Evolutionary conservation across 92 coral and sea anemone genomes (phyloP).

Genomic region (Hydrozoanthus gracilis): DNA sequence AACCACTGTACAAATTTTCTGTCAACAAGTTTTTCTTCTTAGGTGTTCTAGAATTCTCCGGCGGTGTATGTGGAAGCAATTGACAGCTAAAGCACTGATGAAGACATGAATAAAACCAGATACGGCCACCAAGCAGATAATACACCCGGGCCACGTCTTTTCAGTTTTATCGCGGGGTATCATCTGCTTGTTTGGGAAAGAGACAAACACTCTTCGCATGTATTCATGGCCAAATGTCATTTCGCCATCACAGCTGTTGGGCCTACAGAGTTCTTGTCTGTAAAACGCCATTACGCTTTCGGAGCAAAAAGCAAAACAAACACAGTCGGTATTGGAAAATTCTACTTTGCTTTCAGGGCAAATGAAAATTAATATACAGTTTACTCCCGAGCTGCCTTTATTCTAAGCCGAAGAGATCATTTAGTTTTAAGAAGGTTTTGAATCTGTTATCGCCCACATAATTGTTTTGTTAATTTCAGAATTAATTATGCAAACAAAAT

Average conservation of each 20-base stretch:
- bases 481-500: slow-evolving; percentile 86
- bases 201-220: slow-evolving; percentile 61
- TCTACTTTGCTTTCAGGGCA: slow-evolving; percentile 44
- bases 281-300: slow-evolving; percentile 47
- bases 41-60: slow-evolving; percentile 47
- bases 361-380: slow-evolving; percentile 62
- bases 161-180: slow-evolving; percentile 68
- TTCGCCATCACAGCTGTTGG: slow-evolving; percentile 73
- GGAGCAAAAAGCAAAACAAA: slow-evolving; percentile 58
- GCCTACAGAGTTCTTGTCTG: slow-evolving; percentile 46
- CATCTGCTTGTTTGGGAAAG: slow-evolving; percentile 74
- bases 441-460: slow-evolving; percentile 75
- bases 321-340: slow-evolving; percentile 42
- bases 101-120: slow-evolving; percentile 28
- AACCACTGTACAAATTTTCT: slow-evolving; percentile 15
- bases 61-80: slow-evolving; percentile 38
- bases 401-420: slow-evolving; percentile 44
- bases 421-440: slow-evolving; percentile 31
- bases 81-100: slow-evolving; percentile 39
- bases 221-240: slow-evolving; percentile 78
- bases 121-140: slow-evolving; percentile 44
- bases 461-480: slow-evolving; percentile 82
- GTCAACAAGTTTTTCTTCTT: slow-evolving; percentile 13
- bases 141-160: slow-evolving; percentile 59
- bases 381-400: slow-evolving; percentile 39